Base-by-base conservation (phyloP, 1,140 invertebrate genomes). In the Drosophila fuyamai region DNA sequence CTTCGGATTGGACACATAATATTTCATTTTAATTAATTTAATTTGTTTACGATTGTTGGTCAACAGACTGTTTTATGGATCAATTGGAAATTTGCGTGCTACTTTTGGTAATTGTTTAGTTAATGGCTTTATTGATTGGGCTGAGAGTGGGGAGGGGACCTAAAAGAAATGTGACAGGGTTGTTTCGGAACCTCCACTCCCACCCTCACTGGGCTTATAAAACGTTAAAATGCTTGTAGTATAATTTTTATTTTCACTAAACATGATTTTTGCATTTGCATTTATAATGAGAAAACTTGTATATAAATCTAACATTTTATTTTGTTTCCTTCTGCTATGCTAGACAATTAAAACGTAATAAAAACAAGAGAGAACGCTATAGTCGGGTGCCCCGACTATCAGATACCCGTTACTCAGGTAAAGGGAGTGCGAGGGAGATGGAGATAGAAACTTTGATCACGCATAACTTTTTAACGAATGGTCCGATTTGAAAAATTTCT, bases 1-100 rank as follows among this genome's bases (percentile, higher is more conserved):
- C 32, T 8, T 32, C 16, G 43, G 38, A 10, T n/a, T 29, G 29
- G 13, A 36, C 65, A 76, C 73, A 61, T 59, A 80, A 86, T 86
- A 83, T 76, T 77, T 80, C 83, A 79, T 70, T 83, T 83, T 79
- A 89, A 88, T 88, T 73, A 82, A 67, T 74, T 70, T 89, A 83
- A 88, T 83, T 88, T 80, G 76, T 83, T 88, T 88, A 85, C 67
- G 81, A 70, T 68, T 79, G 82, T 79, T 76, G 82, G 83, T 82
- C 81, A 86, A 86, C 63, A 86, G 63, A 60, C 18, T 44, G 43
- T 65, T 53, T 80, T 51, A 48, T 56, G 73, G 61, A 53, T 58
- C 67, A 70, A 88, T 74, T 83, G 53, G 72, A 88, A 80, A 80
- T 77, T 88, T 65, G 83, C 84, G 83, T 88, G 83, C 57, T 58